Conservation (phyloP, 2,797 vertebrate genomes). For the Fistularia tabacaria region DNA sequence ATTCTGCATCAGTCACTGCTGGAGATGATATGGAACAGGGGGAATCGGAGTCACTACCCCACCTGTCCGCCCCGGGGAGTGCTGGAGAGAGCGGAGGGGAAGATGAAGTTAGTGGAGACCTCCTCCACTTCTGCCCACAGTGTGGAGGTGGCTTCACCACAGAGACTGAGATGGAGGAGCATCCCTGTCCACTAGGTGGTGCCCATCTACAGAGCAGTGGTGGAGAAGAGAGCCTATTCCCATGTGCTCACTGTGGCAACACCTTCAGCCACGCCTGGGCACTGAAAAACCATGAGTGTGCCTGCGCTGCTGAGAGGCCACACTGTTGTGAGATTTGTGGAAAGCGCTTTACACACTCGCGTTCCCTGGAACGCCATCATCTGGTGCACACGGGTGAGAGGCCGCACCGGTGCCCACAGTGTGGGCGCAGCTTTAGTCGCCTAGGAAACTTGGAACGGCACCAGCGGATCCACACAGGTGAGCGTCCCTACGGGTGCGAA, state of each 20-base stretch:
- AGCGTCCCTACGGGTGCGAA: conserved; percentile 89
- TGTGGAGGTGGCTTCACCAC: conserved; percentile 74
- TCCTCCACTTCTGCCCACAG: conserved; percentile 75
- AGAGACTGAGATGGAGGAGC: conserved; percentile 70
- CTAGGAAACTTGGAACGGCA: conserved; percentile 94
- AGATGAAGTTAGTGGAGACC: conserved; percentile 60
- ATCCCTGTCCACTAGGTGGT: conserved; percentile 73
- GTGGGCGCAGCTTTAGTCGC: conserved; percentile 92
- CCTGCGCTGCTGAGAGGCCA: conserved; percentile 87
- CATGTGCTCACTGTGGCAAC: conserved; percentile 87
- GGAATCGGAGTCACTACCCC: conserved; percentile 63
- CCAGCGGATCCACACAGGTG: conserved; percentile 87
- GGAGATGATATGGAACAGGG: conserved; percentile 66
- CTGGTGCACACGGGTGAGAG: conserved; percentile 90
- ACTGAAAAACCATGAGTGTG: conserved; percentile 89
- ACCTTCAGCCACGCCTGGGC: conserved; percentile 91
- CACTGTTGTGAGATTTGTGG: conserved; percentile 91
- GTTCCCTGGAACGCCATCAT: conserved; percentile 93
- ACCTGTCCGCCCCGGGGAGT: conserved; percentile 71
- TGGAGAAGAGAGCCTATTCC: conserved; percentile 83
- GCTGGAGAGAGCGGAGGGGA: conserved; percentile 64
- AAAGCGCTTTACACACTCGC: conserved; percentile 94
- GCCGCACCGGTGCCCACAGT: conserved; percentile 91
- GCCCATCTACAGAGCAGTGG: conserved; percentile 82
- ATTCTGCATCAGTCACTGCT: conserved; percentile 24